Percentiles rank a stretch among this genome's conserved stretches.
These are phyloP conservation scores for Mastomys coucha DNA, from an alignment of 2,113 vertebrate genomes.

Conservation along the genomic window DNA sequence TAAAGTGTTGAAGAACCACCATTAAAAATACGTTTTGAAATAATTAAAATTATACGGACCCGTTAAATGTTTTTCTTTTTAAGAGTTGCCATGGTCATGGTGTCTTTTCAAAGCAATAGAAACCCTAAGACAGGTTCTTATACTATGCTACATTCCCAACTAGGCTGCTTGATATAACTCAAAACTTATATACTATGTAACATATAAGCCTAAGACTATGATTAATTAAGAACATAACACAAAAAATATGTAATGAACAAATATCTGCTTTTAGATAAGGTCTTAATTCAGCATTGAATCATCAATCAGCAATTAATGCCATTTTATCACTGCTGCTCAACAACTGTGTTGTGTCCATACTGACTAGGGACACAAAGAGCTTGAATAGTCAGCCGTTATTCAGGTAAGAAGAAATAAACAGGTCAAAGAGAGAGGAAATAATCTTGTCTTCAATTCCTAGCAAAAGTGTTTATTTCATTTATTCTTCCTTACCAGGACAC, in stretches of 20 bases:
- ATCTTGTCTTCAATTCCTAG: background rate
- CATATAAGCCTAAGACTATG: background rate
- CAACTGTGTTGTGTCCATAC: background rate
- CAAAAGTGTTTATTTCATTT: slow-evolving; percentile 44
- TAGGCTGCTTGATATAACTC: background rate
- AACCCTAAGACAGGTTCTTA: too few relatives aligned
- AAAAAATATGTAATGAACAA: background rate
- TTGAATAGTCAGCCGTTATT: background rate
- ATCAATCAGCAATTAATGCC: background rate
- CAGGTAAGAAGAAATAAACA: background rate
- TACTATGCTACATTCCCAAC: background rate
- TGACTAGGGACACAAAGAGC: background rate
- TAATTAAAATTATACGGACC: too few relatives aligned
- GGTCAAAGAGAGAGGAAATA: background rate
- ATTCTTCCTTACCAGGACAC: background rate
- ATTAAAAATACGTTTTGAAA: too few relatives aligned
- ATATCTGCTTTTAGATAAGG: background rate
- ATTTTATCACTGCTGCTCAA: background rate
- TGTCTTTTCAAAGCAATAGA: too few relatives aligned
- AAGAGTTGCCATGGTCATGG: too few relatives aligned
- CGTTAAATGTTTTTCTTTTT: too few relatives aligned
- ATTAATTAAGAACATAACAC: slow-evolving; percentile 19
- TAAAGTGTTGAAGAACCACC: too few relatives aligned
- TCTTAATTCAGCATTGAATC: background rate
- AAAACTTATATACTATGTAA: background rate